A percentile compares a stretch with the other conserved stretches of the same genome.
Evolutionary conservation across 1,140 invertebrate genomes (phyloP).

Genomic region (Prorops nasuta): DNA sequence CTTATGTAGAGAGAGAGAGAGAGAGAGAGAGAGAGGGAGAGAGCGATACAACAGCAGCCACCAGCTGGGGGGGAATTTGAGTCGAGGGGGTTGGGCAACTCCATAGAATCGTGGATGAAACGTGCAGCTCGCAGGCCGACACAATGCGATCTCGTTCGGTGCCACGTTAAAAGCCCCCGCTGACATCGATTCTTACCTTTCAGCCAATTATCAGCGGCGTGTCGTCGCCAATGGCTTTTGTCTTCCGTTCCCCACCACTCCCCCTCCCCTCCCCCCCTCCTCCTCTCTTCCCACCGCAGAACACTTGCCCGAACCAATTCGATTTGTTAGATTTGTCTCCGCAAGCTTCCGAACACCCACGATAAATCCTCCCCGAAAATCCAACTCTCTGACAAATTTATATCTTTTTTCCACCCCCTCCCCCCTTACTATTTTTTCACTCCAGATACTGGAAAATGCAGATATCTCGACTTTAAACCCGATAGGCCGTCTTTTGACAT

Average conservation of each 20-base stretch:
- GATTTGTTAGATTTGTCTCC: too few species aligned
- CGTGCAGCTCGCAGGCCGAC: conserved; percentile 7
- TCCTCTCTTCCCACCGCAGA: neutral
- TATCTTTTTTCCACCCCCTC: too few species aligned
- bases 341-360: too few species aligned
- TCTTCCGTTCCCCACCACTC: neutral
- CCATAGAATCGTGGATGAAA: conserved; percentile 9
- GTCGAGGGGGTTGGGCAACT: neutral
- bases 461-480: too few species aligned
- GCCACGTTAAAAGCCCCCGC: conserved; percentile 13
- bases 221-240: conserved; percentile 6
- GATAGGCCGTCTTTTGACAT: too few species aligned
- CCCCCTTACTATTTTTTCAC: too few species aligned
- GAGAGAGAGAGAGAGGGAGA: neutral
- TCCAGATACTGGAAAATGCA: too few species aligned
- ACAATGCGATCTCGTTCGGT: conserved; percentile 19
- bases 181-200: conserved; percentile 17
- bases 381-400: too few species aligned
- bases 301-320: too few species aligned
- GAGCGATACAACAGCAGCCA: neutral
- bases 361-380: conserved; percentile 14
- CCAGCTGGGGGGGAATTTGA: conserved; percentile 3
- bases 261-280: neutral
- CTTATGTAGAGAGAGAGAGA: conserved; percentile 18
- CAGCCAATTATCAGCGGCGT: conserved; percentile 13